Base-by-base conservation (phyloP, 2,888 invertebrate genomes). In the Pyrrhia umbra region DNA sequence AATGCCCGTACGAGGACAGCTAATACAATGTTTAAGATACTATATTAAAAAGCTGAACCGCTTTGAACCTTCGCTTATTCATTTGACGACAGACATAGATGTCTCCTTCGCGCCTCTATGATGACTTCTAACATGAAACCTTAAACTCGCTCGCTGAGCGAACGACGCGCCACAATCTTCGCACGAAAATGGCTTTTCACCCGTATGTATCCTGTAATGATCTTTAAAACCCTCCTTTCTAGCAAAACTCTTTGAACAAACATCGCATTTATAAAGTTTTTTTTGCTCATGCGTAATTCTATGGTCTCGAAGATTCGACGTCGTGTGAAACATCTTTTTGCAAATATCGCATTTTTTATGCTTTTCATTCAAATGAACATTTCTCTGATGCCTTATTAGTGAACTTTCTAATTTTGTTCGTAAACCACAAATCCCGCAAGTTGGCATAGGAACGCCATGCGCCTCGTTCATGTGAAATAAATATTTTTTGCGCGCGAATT, bases 361-460 rank as follows among this genome's bases (percentile, higher is more conserved):
- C 21, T 23, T 43, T 21, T 43, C 43, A 23, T 43, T 43, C n/a
- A 43, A 43, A 43, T 43, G 43, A 6, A 43, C 43, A 2, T 43
- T 43, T n/a, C 43, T 43, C 13, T 43, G 43, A 13, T 43, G 43
- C 21, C 43, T 20, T 6, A 43, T n/a, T n/a, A 43, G 10, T 6
- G 43, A 21, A 23, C 43, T 43, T 21, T 43, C 5, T n/a, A 43
- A 23, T 0, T n/a, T 2, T 2, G 43, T 43, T 13, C 43, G 21
- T 10, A 43, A 23, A 1, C 43, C 43, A 23, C 43, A 86, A 2
- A 86, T 63, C 0, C 84, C 84, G 45, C 86, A 86, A 0, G 83
- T 84, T 0, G 85, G 85, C 77, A 84, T 81, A 0, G 79, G 63
- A 0, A 71, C 66, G 0, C 78, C 77, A 37, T 86, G 85, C 0